These are phyloP conservation scores for Notodonta dromedarius DNA, from an alignment of 2,888 invertebrate species.

Conservation along the genomic window DNA sequence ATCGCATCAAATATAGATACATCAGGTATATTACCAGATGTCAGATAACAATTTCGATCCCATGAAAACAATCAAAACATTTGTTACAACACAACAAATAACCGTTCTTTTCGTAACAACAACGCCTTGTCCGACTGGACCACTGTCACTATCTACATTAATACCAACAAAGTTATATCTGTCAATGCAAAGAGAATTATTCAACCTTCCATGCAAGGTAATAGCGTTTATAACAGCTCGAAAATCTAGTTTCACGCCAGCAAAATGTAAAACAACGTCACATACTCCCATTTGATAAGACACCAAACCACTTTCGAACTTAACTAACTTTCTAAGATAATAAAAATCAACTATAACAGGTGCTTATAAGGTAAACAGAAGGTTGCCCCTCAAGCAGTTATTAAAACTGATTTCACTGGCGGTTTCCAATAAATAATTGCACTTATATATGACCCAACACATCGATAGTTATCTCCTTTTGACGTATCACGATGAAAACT, in stretches of 20 bases:
- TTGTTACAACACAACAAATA: slow-evolving; percentile 39
- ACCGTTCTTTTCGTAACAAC: slow-evolving; percentile 30
- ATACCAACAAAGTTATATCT: slow-evolving; percentile 12
- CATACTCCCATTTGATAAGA: slow-evolving; percentile 50
- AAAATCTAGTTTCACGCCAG: slow-evolving; percentile 15
- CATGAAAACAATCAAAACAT: slow-evolving; percentile 22
- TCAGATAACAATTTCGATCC: slow-evolving; percentile 12
- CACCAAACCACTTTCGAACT: slow-evolving; percentile 49
- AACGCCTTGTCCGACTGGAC: slow-evolving; percentile 19
- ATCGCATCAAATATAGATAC: slow-evolving; percentile 8
- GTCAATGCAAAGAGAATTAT: slow-evolving; percentile 7
- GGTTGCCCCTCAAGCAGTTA: slow-evolving; percentile 18
- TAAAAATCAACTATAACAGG: slow-evolving; percentile 43
- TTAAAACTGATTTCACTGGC: slow-evolving; percentile 31
- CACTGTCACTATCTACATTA: slow-evolving; percentile 40
- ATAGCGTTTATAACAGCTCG: slow-evolving; percentile 21
- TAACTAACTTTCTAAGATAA: slow-evolving; percentile 50
- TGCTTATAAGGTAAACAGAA: slow-evolving; percentile 29
- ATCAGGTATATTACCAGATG: slow-evolving; percentile 19
- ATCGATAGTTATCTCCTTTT: background rate
- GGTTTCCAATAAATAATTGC: slow-evolving; percentile 26
- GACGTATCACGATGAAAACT: slow-evolving; percentile 2
- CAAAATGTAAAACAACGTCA: slow-evolving; percentile 27
- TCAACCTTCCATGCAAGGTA: slow-evolving; percentile 9
- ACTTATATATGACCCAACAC: background rate